A percentile compares a stretch with the other conserved stretches of the same genome.
phyloP scores from a whole-genome alignment of 2,888 invertebrate species.

The Helleia helle region DNA sequence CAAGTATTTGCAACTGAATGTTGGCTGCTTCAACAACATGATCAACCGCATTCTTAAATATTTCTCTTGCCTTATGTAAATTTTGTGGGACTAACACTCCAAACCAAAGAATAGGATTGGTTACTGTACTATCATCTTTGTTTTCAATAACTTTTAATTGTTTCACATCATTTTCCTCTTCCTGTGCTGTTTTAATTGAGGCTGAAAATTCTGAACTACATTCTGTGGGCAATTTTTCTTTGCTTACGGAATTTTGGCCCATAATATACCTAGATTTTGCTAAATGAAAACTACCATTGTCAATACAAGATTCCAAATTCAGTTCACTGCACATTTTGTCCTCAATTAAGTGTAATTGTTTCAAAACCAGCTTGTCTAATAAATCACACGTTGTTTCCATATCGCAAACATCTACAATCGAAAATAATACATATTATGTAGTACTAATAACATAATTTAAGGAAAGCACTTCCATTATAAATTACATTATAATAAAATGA shows the following conservation, averaged over 20 bases:
- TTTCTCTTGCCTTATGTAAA: conserved; percentile 81
- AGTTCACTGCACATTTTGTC: conserved; percentile 79
- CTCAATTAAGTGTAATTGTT: conserved; percentile 81
- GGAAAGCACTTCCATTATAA: too few species aligned
- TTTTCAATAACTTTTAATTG: conserved; percentile 44
- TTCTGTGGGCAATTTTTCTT: conserved; percentile 81
- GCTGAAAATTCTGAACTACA: conserved; percentile 64
- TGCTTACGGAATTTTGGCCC: conserved; percentile 82
- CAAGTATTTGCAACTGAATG: conserved; percentile 75
- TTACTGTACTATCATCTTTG: conserved; percentile 34
- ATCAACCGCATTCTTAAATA: conserved; percentile 81
- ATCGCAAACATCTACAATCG: conserved; percentile 20
- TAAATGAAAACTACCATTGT: conserved; percentile 80
- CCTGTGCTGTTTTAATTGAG: conserved; percentile 41
- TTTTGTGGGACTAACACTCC: conserved; percentile 88
- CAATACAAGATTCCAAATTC: conserved; percentile 79
- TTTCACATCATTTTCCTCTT: conserved; percentile 55
- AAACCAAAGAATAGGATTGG: conserved; percentile 89
- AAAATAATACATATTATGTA: too few species aligned
- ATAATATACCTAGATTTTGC: conserved; percentile 86
- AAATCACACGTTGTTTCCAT: conserved; percentile 65
- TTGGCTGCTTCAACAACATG: conserved; percentile 80
- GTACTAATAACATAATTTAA: too few species aligned
- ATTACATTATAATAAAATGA: too few species aligned
- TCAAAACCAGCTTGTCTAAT: conserved; percentile 80